A percentile compares a stretch with the other conserved stretches of the same genome.
Evolutionary conservation across 2,113 vertebrate species (phyloP).

Genomic region (Bungarus multicinctus): DNA sequence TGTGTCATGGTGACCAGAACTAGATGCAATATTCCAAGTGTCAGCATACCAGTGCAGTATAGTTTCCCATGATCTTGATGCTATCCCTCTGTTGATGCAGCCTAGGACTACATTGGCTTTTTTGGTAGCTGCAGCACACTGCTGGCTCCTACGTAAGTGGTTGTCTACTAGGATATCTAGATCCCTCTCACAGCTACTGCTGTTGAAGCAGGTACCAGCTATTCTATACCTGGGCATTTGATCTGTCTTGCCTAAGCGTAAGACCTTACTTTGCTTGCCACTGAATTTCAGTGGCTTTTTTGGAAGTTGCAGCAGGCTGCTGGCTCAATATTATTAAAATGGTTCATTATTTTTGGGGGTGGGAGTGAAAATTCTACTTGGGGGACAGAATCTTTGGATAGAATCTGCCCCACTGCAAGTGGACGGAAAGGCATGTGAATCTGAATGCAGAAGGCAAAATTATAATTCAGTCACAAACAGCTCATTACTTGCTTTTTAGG

Average conservation of each 20-base stretch:
- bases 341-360: neutral
- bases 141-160: neutral
- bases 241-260: neutral
- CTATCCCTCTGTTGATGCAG: neutral
- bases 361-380: neutral
- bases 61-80: neutral
- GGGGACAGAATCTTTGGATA: neutral
- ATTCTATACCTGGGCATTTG: neutral
- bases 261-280: neutral
- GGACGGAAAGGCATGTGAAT: neutral
- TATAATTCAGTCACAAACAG: neutral
- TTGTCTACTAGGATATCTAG: neutral
- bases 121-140: neutral
- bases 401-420: neutral
- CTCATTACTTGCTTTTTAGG: neutral
- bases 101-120: neutral
- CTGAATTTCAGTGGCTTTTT: neutral
- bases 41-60: neutral
- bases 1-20: neutral
- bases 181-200: neutral
- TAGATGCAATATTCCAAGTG: neutral
- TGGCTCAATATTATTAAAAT: neutral
- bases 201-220: neutral
- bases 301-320: neutral
- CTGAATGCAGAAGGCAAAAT: neutral